Base-by-base conservation (phyloP, 2,888 invertebrate species). In the Trissolcus brochymenae region DNA sequence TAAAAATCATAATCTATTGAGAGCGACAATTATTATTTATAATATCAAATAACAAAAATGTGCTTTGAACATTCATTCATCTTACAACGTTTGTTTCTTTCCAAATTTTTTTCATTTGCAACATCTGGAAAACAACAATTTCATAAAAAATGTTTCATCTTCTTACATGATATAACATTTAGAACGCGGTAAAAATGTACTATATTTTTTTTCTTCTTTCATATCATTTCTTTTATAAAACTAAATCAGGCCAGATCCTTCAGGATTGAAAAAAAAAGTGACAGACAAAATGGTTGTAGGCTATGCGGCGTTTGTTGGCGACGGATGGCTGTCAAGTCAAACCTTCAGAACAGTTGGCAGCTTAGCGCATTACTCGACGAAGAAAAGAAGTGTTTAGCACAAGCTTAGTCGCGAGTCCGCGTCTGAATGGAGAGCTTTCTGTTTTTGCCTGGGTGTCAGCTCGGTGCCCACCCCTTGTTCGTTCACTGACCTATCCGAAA, bases 401-500 rank as follows among this genome's bases (percentile, higher is more conserved):
- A 21, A 57, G 57, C 57, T 57, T 66, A 66, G 50, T 14, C 35
- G 59, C 43, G 59, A 59, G 41, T 6, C 40, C 46, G 55, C 19
- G 53, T 14, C 53, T 68, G 53, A 68, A 68, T 68, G 68, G 16
- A 61, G 54, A 54, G 57, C 50, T 70, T 46, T 49, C 16, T 35
- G 35, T 43, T 29, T 17, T 19, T 21, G 14, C 43, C 43, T 40
- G 9, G 51, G 19, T 25, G 17, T 54, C 16, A 64, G 54, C 64
- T 35, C 6, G 46, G n/a, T 16, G 46, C 46, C 65, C 55, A 64
- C 70, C 76, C 70, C 75, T 75, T 51, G 56, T 65, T 54, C 64
- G 71, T 71, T 75, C 72, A 75, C 78, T 78, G 78, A 78, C 78
- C 78, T 78, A 75, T 75, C 75, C 64, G 62, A 78, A 71, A 67